Percentiles rank a stretch among this genome's conserved stretches.
Evolutionary conservation across 1,140 invertebrate genomes (phyloP).

Genomic region (Mamestra configurata): DNA sequence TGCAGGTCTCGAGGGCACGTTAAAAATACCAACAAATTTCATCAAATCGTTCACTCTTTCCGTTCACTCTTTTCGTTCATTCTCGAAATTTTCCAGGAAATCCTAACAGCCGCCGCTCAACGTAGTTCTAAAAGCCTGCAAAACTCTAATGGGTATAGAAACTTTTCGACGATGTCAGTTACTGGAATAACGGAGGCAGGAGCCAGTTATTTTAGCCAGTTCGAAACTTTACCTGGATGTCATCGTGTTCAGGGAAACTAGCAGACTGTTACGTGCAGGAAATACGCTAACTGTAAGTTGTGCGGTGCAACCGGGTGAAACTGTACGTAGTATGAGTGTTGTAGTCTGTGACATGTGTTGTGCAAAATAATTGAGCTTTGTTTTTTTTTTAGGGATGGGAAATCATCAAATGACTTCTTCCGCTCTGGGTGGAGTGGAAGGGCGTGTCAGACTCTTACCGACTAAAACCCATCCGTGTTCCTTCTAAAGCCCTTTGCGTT

Average conservation of each 20-base stretch:
- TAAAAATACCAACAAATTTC: neutral
- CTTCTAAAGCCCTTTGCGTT: too few relatives aligned
- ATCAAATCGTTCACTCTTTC: neutral
- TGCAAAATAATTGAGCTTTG: too few relatives aligned
- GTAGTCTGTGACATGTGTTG: too few relatives aligned
- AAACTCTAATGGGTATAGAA: constrained; percentile 37
- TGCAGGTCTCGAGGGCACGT: too few relatives aligned
- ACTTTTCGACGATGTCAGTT: constrained; percentile 27
- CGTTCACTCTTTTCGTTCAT: neutral
- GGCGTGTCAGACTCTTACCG: too few relatives aligned
- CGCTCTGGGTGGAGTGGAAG: too few relatives aligned
- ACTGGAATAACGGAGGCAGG: constrained; percentile 4
- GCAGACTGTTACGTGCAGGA: neutral
- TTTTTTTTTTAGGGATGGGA: too few relatives aligned
- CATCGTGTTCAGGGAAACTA: constrained; percentile 25
- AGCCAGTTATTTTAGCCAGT: constrained; percentile 34
- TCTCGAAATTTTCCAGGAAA: neutral
- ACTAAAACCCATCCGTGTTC: too few relatives aligned
- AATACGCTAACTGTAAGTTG: constrained; percentile 15
- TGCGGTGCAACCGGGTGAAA: neutral
- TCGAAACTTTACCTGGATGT: constrained; percentile 33
- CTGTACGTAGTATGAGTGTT: neutral
- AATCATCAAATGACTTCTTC: too few relatives aligned
- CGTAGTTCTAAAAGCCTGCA: constrained; percentile 29
- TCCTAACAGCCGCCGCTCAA: constrained; percentile 9